phyloP scores from a whole-genome alignment of 2,797 vertebrate species.

The Phylloscopus collybita region DNA sequence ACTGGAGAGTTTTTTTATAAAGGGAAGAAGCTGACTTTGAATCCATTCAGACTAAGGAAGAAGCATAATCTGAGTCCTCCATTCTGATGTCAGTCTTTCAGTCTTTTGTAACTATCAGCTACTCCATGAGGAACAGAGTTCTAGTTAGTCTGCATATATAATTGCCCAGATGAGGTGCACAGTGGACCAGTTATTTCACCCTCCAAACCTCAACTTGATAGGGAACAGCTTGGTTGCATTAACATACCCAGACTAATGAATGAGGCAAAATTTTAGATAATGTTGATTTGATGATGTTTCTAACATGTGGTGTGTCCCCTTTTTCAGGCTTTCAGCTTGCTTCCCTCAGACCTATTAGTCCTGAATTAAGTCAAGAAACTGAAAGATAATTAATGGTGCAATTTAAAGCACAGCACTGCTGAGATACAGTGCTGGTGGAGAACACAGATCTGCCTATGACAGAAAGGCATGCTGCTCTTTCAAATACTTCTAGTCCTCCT shows the following conservation, averaged over 20 bases:
- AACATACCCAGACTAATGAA: background rate
- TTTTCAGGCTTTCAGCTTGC: background rate
- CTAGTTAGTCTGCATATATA: background rate
- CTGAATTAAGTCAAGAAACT: background rate
- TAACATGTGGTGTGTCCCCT: background rate
- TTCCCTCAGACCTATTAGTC: background rate
- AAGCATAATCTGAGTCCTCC: background rate
- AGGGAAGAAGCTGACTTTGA: background rate
- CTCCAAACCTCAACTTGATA: background rate
- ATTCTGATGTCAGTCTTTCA: background rate
- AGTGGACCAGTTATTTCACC: background rate
- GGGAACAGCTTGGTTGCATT: background rate
- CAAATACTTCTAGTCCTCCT: background rate
- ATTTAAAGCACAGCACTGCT: background rate
- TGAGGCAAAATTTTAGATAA: background rate
- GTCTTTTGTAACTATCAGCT: background rate
- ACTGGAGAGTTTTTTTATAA: background rate
- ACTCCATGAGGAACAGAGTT: background rate
- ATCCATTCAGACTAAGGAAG: background rate
- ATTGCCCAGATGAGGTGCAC: background rate
- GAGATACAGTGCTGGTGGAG: background rate
- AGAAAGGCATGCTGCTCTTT: background rate
- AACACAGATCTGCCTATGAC: background rate
- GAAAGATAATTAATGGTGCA: background rate
- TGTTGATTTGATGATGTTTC: background rate